These are phyloP conservation scores for Drosophila pegasa DNA, from an alignment of 2,888 invertebrate genomes.

Conservation along the genomic window DNA sequence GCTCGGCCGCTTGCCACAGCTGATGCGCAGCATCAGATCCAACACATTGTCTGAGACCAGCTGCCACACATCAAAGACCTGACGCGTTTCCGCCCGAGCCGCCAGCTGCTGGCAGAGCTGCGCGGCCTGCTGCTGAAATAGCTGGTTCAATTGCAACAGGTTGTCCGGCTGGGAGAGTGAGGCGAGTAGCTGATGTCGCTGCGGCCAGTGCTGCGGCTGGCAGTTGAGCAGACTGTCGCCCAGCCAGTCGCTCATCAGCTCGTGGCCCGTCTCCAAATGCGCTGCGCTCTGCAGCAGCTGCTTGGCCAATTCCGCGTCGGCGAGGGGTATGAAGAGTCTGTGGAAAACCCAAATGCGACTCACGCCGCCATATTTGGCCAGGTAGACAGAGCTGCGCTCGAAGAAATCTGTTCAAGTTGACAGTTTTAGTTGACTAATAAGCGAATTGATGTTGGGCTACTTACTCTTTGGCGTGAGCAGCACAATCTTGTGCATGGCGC, in stretches of 20 bases:
- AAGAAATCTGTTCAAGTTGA: constrained; percentile 56
- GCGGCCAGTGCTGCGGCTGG: constrained; percentile 43
- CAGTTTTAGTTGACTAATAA: not conserved
- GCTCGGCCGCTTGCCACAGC: constrained; percentile 49
- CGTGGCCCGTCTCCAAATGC: constrained; percentile 54
- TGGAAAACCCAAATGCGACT: constrained; percentile 67
- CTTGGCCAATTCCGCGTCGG: constrained; percentile 56
- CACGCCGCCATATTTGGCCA: constrained; percentile 55
- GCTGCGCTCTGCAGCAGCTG: constrained; percentile 53
- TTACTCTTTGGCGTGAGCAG: constrained; percentile 60
- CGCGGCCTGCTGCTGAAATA: constrained; percentile 38
- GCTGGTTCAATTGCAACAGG: constrained; percentile 21
- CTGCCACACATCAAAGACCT: constrained; percentile 53
- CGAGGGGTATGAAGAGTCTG: constrained; percentile 62
- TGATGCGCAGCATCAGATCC: constrained; percentile 46
- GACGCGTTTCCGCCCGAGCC: constrained; percentile 11
- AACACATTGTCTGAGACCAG: constrained; percentile 35
- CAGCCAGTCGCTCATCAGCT: constrained; percentile 61
- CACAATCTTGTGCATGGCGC: constrained; percentile 61
- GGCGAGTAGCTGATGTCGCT: constrained; percentile 45
- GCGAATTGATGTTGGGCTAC: not conserved
- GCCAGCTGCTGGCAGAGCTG: constrained; percentile 24
- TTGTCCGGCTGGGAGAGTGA: constrained; percentile 37
- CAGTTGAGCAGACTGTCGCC: constrained; percentile 45
- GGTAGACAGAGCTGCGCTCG: constrained; percentile 47